Conservation (phyloP, 2,888 invertebrate genomes). For the Eristalinus sepulchralis region DNA sequence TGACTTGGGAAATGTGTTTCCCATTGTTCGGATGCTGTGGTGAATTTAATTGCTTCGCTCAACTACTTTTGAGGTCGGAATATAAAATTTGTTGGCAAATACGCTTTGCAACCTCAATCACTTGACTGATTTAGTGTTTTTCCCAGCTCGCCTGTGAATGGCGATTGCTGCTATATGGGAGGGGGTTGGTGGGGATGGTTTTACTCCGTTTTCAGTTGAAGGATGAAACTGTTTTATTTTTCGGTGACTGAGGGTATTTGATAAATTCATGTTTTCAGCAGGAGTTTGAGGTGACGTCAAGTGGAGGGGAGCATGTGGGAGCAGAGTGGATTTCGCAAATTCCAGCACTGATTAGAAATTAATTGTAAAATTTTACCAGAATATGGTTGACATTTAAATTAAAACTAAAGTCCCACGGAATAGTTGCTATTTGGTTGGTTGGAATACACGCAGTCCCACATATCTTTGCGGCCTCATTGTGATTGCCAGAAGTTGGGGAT, state of each 20-base stretch:
- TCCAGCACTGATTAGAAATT: background rate
- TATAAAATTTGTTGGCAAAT: background rate
- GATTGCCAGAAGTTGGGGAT: too few relatives aligned
- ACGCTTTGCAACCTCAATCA: background rate
- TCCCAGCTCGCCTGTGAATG: background rate
- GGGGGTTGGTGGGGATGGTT: background rate
- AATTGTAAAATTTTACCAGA: background rate
- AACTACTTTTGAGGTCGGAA: background rate
- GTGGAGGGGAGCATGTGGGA: background rate
- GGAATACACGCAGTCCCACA: too few relatives aligned
- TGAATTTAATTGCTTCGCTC: constrained; percentile 10
- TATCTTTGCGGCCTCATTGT: too few relatives aligned
- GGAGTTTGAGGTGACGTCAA: background rate
- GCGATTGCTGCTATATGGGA: background rate
- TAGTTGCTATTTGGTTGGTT: too few relatives aligned
- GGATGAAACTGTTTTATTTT: background rate
- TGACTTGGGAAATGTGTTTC: background rate
- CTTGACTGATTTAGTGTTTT: background rate
- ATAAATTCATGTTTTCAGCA: background rate
- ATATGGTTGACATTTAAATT: background rate
- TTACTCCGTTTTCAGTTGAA: background rate
- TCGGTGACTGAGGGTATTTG: background rate
- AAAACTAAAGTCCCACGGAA: background rate
- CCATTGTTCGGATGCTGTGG: constrained; percentile 3
- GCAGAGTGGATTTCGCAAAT: background rate